Evolutionary conservation across 2,113 vertebrate genomes (phyloP), one percentile per base, ranked within the genome.

Genomic region (Pteropus alecto): DNA sequence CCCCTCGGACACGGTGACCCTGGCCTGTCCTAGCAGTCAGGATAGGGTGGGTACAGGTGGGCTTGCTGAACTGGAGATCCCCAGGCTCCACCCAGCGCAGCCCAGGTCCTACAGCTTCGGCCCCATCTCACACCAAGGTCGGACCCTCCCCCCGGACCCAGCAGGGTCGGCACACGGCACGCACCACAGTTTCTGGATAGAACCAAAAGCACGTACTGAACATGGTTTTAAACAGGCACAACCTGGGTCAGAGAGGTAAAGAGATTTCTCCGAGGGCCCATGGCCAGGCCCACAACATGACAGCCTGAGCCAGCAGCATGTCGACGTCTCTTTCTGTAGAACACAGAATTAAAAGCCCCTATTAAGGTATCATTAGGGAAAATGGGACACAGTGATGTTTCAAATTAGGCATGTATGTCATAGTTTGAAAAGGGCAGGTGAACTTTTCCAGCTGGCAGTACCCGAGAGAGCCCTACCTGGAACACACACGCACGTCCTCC

Each of bases 401-500:
- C 43, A 51, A 83, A 92, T 90, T 54, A 90, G 84, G 70, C 18
- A 11, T 1, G 10, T 51, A 65, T 74, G 86, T 96, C 87, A 43
- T 46, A 38, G 38, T 86, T n/a, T 56, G 74, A 70, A 65, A 93
- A 88, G 68, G 71, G 33, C 38, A 51, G 0, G 1, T 63, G 78
- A 79, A 61, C 74, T 51, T 67, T 28, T 21, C 63, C 48, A 78
- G 73, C 73, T 63, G 19, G 41, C 67, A 13, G 70, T 63, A 6
- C 67, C 63, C n/a, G 19, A 26, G 74, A 71, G 65, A 60, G 65
- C 58, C 5, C 21, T 26, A 14, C 38, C 71, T 0, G n/a, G 33
- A 63, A 56, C 60, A 33, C 35, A 3, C 1, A 1, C 1, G 0
- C 3, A 0, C 1, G 5, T 18, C 18, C n/a, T 38, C 38, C 54